phyloP scores from a whole-genome alignment of 2,113 vertebrate genomes.

The Myotis yumanensis region DNA sequence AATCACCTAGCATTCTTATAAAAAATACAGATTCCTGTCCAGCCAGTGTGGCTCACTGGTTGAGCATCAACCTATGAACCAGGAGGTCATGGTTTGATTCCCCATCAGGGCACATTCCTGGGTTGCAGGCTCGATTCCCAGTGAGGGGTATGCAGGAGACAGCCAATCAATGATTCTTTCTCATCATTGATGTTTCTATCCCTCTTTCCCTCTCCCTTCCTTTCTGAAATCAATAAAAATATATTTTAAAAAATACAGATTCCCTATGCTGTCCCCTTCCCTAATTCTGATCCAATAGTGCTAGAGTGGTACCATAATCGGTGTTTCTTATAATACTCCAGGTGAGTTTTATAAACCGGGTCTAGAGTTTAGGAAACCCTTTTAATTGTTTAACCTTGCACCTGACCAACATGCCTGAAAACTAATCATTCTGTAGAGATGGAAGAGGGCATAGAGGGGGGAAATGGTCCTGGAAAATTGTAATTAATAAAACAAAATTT shows the following conservation, averaged over 20 bases:
- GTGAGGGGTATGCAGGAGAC: too few species aligned
- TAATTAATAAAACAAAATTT: too few species aligned
- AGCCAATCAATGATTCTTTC: too few species aligned
- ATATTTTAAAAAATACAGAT: not conserved
- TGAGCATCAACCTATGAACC: too few species aligned
- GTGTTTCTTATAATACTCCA: not conserved
- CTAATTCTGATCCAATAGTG: not conserved
- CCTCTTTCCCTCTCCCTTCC: too few species aligned
- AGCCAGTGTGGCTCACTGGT: too few species aligned
- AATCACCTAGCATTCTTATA: not conserved
- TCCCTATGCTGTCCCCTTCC: not conserved
- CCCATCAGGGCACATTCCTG: too few species aligned
- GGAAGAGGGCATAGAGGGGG: too few species aligned
- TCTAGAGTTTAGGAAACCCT: not conserved
- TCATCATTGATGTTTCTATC: too few species aligned
- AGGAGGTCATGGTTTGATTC: too few species aligned
- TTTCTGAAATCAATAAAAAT: not conserved
- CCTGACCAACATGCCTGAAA: not conserved
- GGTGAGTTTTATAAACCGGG: not conserved
- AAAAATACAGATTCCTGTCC: not conserved
- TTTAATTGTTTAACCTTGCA: not conserved
- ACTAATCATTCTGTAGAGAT: not conserved
- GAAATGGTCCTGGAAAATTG: too few species aligned
- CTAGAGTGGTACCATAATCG: not conserved
- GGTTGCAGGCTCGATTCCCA: too few species aligned